Evolutionary conservation across 2,113 vertebrate genomes (phyloP).

Genomic region (Lathamus discolor): DNA sequence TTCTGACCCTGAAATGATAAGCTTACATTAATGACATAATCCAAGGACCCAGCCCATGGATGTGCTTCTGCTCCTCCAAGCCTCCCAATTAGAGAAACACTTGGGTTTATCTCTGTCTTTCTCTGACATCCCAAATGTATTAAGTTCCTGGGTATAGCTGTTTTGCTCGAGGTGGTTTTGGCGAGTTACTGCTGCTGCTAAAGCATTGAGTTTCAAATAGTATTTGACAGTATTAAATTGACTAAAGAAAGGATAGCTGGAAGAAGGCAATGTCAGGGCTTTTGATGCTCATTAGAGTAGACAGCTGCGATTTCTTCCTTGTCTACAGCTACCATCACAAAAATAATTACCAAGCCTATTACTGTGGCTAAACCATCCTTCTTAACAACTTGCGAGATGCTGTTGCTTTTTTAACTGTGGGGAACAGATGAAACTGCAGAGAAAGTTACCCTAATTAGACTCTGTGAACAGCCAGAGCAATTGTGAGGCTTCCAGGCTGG

Average conservation of each 20-base stretch:
- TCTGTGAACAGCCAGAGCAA: not conserved
- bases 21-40: not conserved
- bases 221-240: conserved; percentile 37
- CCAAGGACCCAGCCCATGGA: not conserved
- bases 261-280: conserved; percentile 27
- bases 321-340: conserved; percentile 13
- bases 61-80: not conserved
- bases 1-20: conserved; percentile 88
- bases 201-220: conserved; percentile 4
- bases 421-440: conserved; percentile 19
- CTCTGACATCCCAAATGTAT: not conserved
- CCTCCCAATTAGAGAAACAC: not conserved
- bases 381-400: not conserved
- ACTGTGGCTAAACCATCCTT: not conserved
- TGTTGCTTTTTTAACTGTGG: conserved; percentile 37
- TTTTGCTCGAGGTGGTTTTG: not conserved
- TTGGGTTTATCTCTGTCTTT: not conserved
- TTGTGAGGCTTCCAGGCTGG: conserved; percentile 8
- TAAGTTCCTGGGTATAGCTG: not conserved
- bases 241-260: conserved; percentile 21
- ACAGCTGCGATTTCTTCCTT: conserved; percentile 41
- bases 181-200: not conserved
- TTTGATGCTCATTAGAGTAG: conserved; percentile 27
- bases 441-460: conserved; percentile 53
- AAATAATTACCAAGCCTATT: conserved; percentile 51